phyloP scores from a whole-genome alignment of 2,797 vertebrate species.

The Hypotaenidia philippensis region DNA sequence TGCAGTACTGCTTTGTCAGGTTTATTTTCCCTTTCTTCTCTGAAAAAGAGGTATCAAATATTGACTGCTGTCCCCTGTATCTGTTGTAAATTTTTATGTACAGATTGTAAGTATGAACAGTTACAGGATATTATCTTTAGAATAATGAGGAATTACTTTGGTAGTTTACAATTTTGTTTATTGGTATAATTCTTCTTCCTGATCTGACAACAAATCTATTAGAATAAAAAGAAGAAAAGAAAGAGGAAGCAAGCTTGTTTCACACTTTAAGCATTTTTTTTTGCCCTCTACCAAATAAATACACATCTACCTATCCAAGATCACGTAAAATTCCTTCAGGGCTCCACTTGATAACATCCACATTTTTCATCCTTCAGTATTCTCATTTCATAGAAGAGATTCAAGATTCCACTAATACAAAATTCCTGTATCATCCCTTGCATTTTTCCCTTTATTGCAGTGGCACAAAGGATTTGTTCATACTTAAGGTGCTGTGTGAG shows the following conservation, averaged over 20 bases:
- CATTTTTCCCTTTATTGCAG: not conserved
- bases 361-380: not conserved
- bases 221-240: not conserved
- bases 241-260: not conserved
- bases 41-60: not conserved
- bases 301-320: not conserved
- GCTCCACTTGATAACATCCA: not conserved
- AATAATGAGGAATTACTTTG: not conserved
- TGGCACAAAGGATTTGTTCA: not conserved
- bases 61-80: not conserved
- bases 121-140: not conserved
- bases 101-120: not conserved
- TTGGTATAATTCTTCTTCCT: not conserved
- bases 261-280: not conserved
- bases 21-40: not conserved
- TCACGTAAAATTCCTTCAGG: not conserved
- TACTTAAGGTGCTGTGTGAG: not conserved
- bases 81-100: not conserved
- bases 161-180: not conserved
- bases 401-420: not conserved
- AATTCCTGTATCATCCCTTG: not conserved
- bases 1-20: not conserved
- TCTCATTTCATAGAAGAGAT: not conserved
- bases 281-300: not conserved
- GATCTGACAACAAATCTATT: not conserved